A percentile compares a stretch with the other conserved stretches of the same genome.
These are phyloP conservation scores for Oligia latruncula DNA, from an alignment of 2,888 invertebrate species.

Conservation along the genomic window DNA sequence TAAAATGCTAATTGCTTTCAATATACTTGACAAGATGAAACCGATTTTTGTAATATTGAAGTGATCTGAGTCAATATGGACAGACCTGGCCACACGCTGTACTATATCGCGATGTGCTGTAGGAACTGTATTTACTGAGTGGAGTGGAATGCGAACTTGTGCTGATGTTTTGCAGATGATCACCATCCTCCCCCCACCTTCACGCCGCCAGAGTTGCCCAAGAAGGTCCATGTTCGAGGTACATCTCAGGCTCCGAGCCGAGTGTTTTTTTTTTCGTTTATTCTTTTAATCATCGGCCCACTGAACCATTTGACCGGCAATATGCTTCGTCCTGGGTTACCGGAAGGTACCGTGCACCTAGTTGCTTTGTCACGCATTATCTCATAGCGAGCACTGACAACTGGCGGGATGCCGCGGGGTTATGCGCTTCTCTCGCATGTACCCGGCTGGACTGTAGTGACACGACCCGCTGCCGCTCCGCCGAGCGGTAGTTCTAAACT, in stretches of 20 bases:
- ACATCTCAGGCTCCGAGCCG: conserved; percentile 89
- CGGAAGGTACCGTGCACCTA: conserved; percentile 86
- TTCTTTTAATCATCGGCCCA: conserved; percentile 85
- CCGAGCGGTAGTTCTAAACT: conserved; percentile 69
- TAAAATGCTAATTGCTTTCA: conserved; percentile 59
- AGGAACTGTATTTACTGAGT: conserved; percentile 84
- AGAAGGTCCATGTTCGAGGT: conserved; percentile 99
- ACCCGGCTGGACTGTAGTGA: conserved; percentile 80
- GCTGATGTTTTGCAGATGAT: conserved; percentile 97
- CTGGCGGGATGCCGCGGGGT: conserved; percentile 70
- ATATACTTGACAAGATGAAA: conserved; percentile 62
- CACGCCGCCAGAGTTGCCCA: conserved; percentile 99
- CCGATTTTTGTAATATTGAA: conserved; percentile 63
- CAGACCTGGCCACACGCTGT: conserved; percentile 79
- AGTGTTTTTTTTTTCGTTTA: conserved; percentile 83
- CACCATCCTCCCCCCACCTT: conserved; percentile 99
- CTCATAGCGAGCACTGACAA: conserved; percentile 85
- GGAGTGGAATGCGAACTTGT: conserved; percentile 91
- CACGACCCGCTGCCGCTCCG: conserved; percentile 75
- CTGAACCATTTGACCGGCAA: conserved; percentile 83
- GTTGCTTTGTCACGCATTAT: conserved; percentile 88
- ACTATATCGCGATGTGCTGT: conserved; percentile 83
- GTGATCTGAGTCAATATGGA: conserved; percentile 65
- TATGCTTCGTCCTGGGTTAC: conserved; percentile 85
- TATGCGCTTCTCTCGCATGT: conserved; percentile 85